Conservation (phyloP, 2,113 vertebrate species). For the Pseudorectes ferrugineus region DNA sequence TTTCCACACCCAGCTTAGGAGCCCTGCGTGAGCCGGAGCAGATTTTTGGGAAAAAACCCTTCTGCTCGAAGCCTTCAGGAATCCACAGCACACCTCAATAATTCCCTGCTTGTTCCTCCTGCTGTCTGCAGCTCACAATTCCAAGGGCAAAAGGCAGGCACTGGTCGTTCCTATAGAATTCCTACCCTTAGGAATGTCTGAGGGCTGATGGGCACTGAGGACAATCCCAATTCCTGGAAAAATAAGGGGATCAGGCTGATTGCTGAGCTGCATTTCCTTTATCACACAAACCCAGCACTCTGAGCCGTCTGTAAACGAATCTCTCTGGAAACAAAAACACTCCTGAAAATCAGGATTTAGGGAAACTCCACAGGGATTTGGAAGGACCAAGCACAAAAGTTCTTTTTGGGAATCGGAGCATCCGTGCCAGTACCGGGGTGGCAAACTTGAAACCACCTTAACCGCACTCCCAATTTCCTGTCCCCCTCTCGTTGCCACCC, state of each 20-base stretch:
- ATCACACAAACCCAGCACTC: not conserved
- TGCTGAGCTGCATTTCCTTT: not conserved
- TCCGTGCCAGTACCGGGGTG: not conserved
- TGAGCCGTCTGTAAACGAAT: not conserved
- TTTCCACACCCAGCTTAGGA: not conserved
- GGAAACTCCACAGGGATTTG: not conserved
- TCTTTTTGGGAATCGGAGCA: not conserved
- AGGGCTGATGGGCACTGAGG: not conserved
- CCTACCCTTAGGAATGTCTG: not conserved
- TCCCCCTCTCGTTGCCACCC: not conserved
- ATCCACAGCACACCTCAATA: not conserved
- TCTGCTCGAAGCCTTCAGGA: not conserved
- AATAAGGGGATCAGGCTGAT: not conserved
- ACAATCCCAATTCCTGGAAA: not conserved
- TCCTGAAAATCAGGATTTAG: not conserved
- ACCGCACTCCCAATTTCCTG: not conserved
- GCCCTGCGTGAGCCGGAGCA: not conserved
- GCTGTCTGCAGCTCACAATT: not conserved
- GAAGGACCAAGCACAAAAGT: not conserved
- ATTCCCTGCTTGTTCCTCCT: not conserved
- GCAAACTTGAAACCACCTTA: not conserved
- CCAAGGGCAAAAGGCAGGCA: not conserved
- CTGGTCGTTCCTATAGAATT: not conserved
- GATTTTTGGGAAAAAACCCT: not conserved
- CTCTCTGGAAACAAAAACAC: accelerated